Base-by-base conservation (phyloP, 2,888 invertebrate genomes). In the Mythimna loreyi region DNA sequence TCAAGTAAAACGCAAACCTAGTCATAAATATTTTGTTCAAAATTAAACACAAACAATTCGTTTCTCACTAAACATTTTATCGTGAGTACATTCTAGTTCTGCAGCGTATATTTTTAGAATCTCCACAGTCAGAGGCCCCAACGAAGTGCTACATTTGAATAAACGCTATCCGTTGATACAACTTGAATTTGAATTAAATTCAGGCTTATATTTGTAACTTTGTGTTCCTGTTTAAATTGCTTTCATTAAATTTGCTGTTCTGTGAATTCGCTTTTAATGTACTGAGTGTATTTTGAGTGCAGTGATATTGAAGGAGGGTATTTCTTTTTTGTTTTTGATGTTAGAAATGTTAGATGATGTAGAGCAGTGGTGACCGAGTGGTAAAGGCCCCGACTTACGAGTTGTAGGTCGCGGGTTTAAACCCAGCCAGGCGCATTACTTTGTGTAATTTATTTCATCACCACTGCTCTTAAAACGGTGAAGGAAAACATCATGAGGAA, bases 121-220 rank as follows among this genome's bases (percentile, higher is more conserved):
- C 45, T 47, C 55, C 47, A 40, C 55, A 25, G 40, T 21, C 40
- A 25, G 64, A 50, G 52, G 49, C 33, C 52, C 47, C 78, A 63
- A 59, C 64, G 67, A 75, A 85, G 82, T 65, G 71, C 75, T 75
- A 78, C 83, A 81, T 85, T 86, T 86, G 79, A 86, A 86, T 87
- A 85, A 86, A 85, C 73, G 75, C 80, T 71, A 85, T 83, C 72
- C 81, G 80, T 80, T 86, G 80, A 79, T 85, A 82, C 81, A 82
- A 83, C 80, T 83, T 74, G 65, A 76, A 65, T 50, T 65, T 75
- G 74, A 81, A 86, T 85, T 85, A 85, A 79, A 79, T 72, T 75
- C 72, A 67, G 67, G 59, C 58, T 55, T 67, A 56, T 49, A 64
- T 64, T 56, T 53, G 43, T 69, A 68, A 72, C 49, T 62, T 61